phyloP scores from a whole-genome alignment of 2,888 invertebrate species.

The Orthonychiurus folsomi region DNA sequence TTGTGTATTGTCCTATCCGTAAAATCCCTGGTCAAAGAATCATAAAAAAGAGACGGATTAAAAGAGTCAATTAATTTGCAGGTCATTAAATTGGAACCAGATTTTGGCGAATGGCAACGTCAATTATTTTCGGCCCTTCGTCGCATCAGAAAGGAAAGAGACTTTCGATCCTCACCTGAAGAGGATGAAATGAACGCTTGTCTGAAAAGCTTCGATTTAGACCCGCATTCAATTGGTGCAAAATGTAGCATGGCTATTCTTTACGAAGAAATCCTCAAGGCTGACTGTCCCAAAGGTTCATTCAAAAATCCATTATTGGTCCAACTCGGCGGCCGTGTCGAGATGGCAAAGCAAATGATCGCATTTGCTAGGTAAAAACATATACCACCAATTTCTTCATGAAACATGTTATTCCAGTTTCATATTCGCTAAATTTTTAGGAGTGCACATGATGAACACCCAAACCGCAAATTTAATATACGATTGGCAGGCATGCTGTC shows the following conservation, averaged over 20 bases:
- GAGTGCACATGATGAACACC: not conserved
- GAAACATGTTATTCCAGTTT: not conserved
- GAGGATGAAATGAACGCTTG: not conserved
- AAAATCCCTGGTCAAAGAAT: too few relatives aligned
- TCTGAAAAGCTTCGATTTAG: not conserved
- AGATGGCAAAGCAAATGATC: not conserved
- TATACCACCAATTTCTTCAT: not conserved
- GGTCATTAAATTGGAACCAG: not conserved
- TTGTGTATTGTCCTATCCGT: too few relatives aligned
- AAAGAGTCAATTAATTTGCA: too few relatives aligned
- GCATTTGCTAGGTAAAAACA: not conserved
- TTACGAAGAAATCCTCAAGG: not conserved
- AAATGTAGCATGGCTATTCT: not conserved
- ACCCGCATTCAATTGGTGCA: not conserved
- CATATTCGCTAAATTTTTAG: too few relatives aligned
- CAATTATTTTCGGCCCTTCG: not conserved
- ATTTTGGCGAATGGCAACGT: not conserved
- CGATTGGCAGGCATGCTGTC: not conserved
- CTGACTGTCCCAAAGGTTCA: conserved; percentile 3
- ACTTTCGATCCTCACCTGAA: not conserved
- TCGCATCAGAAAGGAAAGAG: not conserved
- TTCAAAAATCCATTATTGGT: too few relatives aligned
- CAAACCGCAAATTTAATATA: not conserved
- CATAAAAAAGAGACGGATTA: too few relatives aligned
- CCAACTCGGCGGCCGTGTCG: not conserved